Evolutionary conservation across 2,113 vertebrate genomes (phyloP), one percentile per base, ranked within the genome.

Genomic region (Antechinus stuartii): DNA sequence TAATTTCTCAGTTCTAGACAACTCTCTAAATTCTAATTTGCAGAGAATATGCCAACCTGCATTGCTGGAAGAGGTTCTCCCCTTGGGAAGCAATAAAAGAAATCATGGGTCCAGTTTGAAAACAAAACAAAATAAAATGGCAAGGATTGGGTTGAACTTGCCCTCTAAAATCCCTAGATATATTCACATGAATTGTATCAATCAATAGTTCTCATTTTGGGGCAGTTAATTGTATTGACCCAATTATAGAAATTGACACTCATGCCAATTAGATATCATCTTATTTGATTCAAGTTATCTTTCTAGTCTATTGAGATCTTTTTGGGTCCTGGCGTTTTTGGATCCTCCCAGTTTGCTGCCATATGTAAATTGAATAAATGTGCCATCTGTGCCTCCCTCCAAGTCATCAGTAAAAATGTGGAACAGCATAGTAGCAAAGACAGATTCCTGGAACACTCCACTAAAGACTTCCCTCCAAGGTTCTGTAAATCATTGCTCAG

Each of bases 311-410:
- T 84, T 84, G 68, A 84, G 68, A 84, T 42, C 68, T 84, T 84
- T 84, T 84, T 23, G n/a, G 68, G 68, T 42, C 68, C 68, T 84
- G 68, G 19, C 68, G 23, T 84, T 84, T 84, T 22, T 22, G 68
- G 68, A 84, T 42, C 35, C 68, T 84, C 68, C 68, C 68, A 42
- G n/a, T n/a, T 84, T 84, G 68, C n/a, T 84, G n/a, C 68, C n/a
- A 84, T 84, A 84, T 84, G 68, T 84, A 84, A 84, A 84, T 84
- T 84, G 68, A n/a, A 84, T 42, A 84, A 84, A 84, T 42, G 68
- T 84, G 68, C 68, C 68, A 84, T 84, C 68, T 84, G 68, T 23
- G 68, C 68, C n/a, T 84, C 7, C 68, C 35, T 84, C 68, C 68
- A 84, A 84, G 68, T 84, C 68, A 84, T 84, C 68, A 84, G 68